phyloP scores from a whole-genome alignment of 2,113 vertebrate genomes.

The Podarcis cretensis region DNA sequence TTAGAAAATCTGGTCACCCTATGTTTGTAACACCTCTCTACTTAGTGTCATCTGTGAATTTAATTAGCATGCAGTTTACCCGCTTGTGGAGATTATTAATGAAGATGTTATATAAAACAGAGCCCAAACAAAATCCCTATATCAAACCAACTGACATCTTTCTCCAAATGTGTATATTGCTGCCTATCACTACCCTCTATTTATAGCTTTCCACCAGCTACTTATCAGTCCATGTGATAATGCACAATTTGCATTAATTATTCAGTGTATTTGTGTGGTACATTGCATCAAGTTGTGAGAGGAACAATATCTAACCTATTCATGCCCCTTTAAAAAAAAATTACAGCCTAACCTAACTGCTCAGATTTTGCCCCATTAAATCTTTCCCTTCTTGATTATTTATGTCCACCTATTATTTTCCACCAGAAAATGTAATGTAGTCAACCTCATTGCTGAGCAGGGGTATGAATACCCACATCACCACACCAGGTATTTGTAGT shows the following conservation, averaged over 20 bases:
- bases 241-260: background rate
- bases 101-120: slow-evolving; percentile 74
- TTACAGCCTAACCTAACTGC: background rate
- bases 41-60: slow-evolving; percentile 79
- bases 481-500: background rate
- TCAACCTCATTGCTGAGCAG: background rate
- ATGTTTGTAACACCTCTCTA: slow-evolving; percentile 68
- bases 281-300: background rate
- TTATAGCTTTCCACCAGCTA: slow-evolving; percentile 26
- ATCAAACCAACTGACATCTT: slow-evolving; percentile 52
- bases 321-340: background rate
- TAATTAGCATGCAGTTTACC: slow-evolving; percentile 76
- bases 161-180: slow-evolving; percentile 28
- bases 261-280: background rate
- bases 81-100: slow-evolving; percentile 74
- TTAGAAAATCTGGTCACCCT: slow-evolving; percentile 72
- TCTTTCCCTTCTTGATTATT: background rate
- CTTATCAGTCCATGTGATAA: background rate
- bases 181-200: slow-evolving; percentile 26
- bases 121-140: slow-evolving; percentile 55
- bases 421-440: background rate
- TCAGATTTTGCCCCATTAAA: background rate
- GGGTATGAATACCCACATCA: background rate
- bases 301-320: background rate
- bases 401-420: background rate